These are phyloP conservation scores for Cephus spinipes DNA, from an alignment of 2,888 invertebrate genomes.

Conservation along the genomic window DNA sequence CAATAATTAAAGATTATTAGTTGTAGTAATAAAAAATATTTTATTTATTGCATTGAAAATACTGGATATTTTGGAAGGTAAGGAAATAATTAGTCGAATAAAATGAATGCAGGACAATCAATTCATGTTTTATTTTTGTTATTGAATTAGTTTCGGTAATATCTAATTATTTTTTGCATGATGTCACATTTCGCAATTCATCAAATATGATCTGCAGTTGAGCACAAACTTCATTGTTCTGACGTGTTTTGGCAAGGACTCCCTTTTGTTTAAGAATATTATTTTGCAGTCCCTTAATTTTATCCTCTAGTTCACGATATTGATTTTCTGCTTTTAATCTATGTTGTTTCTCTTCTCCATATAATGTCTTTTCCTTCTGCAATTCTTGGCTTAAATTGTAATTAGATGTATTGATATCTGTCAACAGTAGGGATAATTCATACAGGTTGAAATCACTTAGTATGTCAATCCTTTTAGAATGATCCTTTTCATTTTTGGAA, in stretches of 20 bases:
- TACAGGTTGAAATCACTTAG: neutral
- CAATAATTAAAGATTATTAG: neutral
- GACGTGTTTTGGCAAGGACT: constrained; percentile 16
- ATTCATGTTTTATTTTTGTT: neutral
- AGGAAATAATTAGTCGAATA: neutral
- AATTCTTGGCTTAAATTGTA: constrained; percentile 28
- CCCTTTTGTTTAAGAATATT: constrained; percentile 28
- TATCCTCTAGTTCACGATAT: constrained; percentile 28
- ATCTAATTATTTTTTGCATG: neutral
- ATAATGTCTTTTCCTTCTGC: constrained; percentile 23
- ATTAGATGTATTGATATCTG: constrained; percentile 31
- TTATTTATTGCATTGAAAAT: neutral
- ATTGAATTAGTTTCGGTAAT: neutral
- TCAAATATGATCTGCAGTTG: constrained; percentile 33
- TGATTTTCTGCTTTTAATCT: constrained; percentile 36
- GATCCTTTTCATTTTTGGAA: neutral
- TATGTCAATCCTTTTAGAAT: neutral
- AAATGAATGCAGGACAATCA: neutral
- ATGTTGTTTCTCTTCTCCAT: constrained; percentile 29
- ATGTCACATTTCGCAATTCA: constrained; percentile 15
- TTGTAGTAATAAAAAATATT: neutral
- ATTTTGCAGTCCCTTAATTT: constrained; percentile 31
- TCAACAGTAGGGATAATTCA: constrained; percentile 24
- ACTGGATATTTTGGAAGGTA: neutral
- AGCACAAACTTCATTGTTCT: constrained; percentile 30